Evolutionary conservation across 1,140 invertebrate species (phyloP).

Genomic region (Centruroides sculpturatus): DNA sequence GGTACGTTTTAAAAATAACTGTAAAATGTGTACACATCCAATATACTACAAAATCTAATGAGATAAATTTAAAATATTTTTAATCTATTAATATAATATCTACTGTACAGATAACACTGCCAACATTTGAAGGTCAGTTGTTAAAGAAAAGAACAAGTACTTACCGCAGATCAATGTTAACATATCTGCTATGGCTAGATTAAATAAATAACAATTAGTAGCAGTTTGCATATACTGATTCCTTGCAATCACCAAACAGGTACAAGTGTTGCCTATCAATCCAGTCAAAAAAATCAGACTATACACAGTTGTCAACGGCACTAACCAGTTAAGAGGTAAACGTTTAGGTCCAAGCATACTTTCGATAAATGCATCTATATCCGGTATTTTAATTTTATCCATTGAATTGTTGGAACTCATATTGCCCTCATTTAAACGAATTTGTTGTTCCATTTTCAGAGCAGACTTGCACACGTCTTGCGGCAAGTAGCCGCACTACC

Average conservation of each 20-base stretch:
- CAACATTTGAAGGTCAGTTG: neutral
- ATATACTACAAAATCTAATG: too few relatives aligned
- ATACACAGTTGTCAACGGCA: constrained; percentile 33
- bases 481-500: too few relatives aligned
- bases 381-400: too few relatives aligned
- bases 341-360: constrained; percentile 25
- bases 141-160: neutral
- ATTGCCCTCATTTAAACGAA: too few relatives aligned
- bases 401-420: too few relatives aligned
- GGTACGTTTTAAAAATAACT: too few relatives aligned
- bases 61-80: too few relatives aligned
- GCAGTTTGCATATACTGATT: constrained; percentile 38
- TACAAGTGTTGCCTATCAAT: constrained; percentile 40
- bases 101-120: too few relatives aligned
- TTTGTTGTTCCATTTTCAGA: too few relatives aligned
- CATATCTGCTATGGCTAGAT: constrained; percentile 35
- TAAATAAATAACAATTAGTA: constrained; percentile 43
- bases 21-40: too few relatives aligned
- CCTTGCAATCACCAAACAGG: constrained; percentile 41
- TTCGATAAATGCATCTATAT: constrained; percentile 13
- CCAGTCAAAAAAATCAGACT: constrained; percentile 37
- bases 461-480: too few relatives aligned
- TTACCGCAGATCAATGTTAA: constrained; percentile 28
- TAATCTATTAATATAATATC: too few relatives aligned
- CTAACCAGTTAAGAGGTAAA: constrained; percentile 23